Percentiles rank a stretch among this genome's conserved stretches.
Conservation (phyloP, 1,140 invertebrate genomes). For the Rhopalosiphum maidis region DNA sequence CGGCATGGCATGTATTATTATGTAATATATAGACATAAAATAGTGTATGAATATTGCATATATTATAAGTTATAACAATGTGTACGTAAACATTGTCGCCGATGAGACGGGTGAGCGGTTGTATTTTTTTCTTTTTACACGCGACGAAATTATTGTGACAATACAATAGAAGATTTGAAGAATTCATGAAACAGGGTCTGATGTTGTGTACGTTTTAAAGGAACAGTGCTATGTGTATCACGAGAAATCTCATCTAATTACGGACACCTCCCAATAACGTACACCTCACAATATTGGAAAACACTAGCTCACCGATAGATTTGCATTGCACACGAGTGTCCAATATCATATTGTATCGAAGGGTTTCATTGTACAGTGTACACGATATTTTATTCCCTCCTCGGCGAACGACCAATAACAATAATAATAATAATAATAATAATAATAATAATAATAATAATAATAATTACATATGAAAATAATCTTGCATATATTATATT, state of each 20-base stretch:
- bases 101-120: not conserved
- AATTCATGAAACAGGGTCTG: not conserved
- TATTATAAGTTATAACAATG: not conserved
- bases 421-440: not conserved
- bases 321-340: no score
- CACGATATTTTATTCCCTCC: not conserved
- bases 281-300: not conserved
- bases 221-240: no score
- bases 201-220: not conserved
- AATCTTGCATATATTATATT: not conserved
- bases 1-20: not conserved
- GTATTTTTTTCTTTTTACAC: not conserved
- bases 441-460: no score
- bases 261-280: not conserved
- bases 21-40: not conserved
- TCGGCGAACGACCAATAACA: not conserved
- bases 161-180: not conserved
- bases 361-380: not conserved
- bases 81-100: not conserved
- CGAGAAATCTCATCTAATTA: not conserved
- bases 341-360: not conserved
- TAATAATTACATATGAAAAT: not conserved
- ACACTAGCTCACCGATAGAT: not conserved
- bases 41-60: not conserved
- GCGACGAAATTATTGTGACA: not conserved